Evolutionary conservation across 2,113 vertebrate genomes (phyloP).

Genomic region (Diphyllodes magnificus): DNA sequence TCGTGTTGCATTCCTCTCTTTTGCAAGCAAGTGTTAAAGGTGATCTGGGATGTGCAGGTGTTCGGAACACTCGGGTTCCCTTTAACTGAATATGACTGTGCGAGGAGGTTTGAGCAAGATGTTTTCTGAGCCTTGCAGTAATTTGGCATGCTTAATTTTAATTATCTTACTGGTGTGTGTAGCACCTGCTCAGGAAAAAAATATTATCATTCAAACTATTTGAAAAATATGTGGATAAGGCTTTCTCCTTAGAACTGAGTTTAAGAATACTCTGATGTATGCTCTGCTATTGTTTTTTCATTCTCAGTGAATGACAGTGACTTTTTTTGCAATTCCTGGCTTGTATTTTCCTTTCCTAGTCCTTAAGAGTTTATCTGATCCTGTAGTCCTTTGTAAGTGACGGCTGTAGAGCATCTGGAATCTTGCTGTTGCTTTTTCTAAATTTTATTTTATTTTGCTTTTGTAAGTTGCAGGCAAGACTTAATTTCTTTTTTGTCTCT

Average conservation of each 20-base stretch:
- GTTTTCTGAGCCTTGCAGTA: not conserved
- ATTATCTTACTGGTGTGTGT: not conserved
- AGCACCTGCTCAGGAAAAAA: not conserved
- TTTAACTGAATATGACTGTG: fast-evolving
- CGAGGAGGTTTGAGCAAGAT: not conserved
- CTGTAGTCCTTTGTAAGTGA: not conserved
- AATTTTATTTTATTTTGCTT: not conserved
- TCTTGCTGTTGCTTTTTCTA: not conserved
- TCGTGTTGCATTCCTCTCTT: not conserved
- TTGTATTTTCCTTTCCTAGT: not conserved
- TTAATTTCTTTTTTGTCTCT: not conserved
- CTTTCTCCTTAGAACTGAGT: not conserved
- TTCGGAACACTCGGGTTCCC: not conserved
- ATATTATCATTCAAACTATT: not conserved
- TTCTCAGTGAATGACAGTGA: no score
- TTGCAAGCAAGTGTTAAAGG: not conserved
- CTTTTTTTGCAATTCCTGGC: not conserved
- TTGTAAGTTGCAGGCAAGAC: not conserved
- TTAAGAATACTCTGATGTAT: not conserved
- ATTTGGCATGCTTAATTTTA: not conserved
- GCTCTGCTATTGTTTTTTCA: not conserved
- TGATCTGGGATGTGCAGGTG: not conserved
- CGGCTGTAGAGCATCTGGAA: not conserved
- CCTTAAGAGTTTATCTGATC: not conserved
- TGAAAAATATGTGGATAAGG: not conserved